These are phyloP conservation scores for Drepana arcuata DNA, from an alignment of 1,140 invertebrate genomes.

Conservation along the genomic window DNA sequence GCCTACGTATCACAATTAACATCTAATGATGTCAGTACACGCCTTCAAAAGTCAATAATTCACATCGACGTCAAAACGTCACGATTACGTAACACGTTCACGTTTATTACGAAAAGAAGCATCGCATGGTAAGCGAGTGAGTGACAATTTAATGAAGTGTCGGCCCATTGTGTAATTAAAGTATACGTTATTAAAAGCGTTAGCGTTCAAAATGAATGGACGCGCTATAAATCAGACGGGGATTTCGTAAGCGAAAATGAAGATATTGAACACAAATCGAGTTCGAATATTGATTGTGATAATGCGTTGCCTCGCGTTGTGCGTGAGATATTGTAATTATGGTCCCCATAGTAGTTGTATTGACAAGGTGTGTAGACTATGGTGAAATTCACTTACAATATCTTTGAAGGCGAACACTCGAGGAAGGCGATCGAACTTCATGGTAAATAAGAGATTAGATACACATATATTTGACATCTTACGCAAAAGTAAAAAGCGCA, in stretches of 20 bases:
- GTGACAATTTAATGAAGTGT: constrained; percentile 66
- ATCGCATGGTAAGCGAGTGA: too few relatives aligned
- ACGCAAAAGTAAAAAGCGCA: too few relatives aligned
- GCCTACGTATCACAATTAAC: constrained; percentile 2
- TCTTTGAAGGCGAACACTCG: too few relatives aligned
- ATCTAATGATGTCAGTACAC: constrained; percentile 4
- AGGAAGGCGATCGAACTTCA: too few relatives aligned
- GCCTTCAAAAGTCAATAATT: constrained; percentile 13
- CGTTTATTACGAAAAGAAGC: constrained; percentile 25
- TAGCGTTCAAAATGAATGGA: constrained; percentile 34
- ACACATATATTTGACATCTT: too few relatives aligned
- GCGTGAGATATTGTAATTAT: too few relatives aligned
- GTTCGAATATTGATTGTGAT: constrained; percentile 9
- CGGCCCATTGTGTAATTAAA: constrained; percentile 51
- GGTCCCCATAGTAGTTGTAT: too few relatives aligned
- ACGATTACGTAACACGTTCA: constrained; percentile 16
- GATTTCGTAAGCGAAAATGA: constrained; percentile 33
- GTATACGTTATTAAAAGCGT: constrained; percentile 42
- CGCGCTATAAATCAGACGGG: constrained; percentile 28
- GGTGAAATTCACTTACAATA: too few relatives aligned
- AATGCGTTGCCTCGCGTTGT: constrained; percentile 3
- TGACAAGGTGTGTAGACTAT: too few relatives aligned
- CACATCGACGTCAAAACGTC: constrained; percentile 9
- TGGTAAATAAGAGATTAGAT: too few relatives aligned
- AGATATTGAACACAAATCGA: constrained; percentile 23